Evolutionary conservation across 2,113 vertebrate genomes (phyloP).

Genomic region (Sisor rabdophorus): DNA sequence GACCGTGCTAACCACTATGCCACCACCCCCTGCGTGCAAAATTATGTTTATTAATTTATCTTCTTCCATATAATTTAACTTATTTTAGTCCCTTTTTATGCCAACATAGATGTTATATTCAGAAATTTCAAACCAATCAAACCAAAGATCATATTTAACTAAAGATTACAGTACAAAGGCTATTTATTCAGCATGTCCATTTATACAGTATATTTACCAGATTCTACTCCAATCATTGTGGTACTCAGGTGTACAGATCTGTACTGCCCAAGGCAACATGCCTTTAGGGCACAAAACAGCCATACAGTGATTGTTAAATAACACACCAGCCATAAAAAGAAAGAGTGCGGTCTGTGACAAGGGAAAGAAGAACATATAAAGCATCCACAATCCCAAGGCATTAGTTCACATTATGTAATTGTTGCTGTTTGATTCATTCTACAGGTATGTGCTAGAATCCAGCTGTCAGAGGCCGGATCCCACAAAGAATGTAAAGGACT

Average conservation of each 20-base stretch:
- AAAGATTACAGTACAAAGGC: no score
- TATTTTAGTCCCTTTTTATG: no score
- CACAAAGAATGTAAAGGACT: not conserved
- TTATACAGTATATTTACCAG: not conserved
- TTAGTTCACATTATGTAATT: not conserved
- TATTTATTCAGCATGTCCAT: no score
- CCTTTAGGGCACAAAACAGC: not conserved
- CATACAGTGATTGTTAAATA: conserved; percentile 5
- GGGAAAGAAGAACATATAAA: not conserved
- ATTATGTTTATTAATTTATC: no score
- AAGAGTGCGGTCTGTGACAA: not conserved
- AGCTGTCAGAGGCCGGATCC: not conserved
- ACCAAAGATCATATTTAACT: no score
- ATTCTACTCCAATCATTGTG: not conserved
- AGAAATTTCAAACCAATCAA: no score
- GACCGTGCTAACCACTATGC: no score
- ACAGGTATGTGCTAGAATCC: not conserved
- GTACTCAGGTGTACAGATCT: not conserved
- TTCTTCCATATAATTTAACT: no score
- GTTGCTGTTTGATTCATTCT: conserved; percentile 8
- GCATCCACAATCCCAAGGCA: not conserved
- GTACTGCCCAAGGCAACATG: conserved; percentile 7
- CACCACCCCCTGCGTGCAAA: no score
- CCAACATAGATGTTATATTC: no score
- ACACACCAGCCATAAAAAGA: not conserved